Base-by-base conservation (phyloP, 2,888 invertebrate genomes). In the Nemurella pictetii region DNA sequence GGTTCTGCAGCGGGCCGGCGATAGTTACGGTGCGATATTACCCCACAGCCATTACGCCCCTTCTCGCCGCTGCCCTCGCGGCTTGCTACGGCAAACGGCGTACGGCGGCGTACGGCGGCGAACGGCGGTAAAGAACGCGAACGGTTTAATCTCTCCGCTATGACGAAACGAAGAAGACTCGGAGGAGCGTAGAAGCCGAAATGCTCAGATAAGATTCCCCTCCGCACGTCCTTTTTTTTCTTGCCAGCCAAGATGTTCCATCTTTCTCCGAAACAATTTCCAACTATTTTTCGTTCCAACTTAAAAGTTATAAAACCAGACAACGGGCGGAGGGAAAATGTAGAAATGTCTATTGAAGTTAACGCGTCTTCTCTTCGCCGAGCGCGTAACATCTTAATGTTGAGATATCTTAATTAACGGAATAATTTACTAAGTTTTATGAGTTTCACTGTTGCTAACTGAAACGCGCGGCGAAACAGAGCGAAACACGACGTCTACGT, bases 361-460 rank as follows among this genome's bases (percentile, higher is more conserved):
- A 78, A 78, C 30, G 20, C 78, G 78, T 30, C 28, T 29, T 78
- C 26, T 55, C 55, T 55, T 74, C 74, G 55, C 55, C 55, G 30
- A 30, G 28, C 30, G 78, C 78, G 78, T 78, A 78, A 78, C 78
- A 25, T 29, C 75, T 29, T 30, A n/a, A 29, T 30, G n/a, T 78
- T 29, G 78, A 78, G 78, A 78, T 29, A 78, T 78, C 30, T 78
- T 78, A 78, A 78, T 55, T 75, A 78, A 78, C 78, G 78, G n/a
- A 29, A 78, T 78, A 78, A 78, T 78, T 78, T 30, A 78, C 78
- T 29, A 30, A 28, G 78, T 78, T 28, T 78, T 55, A 55, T 55
- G 55, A 55, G 55, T 55, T 55, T 55, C 55, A 55, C 55, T 55
- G 55, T 55, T 20, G 55, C 55, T 55, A 55, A 55, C 55, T 55